Evolutionary conservation across 2,113 vertebrate genomes (phyloP).

Genomic region (Haemorhous mexicanus): DNA sequence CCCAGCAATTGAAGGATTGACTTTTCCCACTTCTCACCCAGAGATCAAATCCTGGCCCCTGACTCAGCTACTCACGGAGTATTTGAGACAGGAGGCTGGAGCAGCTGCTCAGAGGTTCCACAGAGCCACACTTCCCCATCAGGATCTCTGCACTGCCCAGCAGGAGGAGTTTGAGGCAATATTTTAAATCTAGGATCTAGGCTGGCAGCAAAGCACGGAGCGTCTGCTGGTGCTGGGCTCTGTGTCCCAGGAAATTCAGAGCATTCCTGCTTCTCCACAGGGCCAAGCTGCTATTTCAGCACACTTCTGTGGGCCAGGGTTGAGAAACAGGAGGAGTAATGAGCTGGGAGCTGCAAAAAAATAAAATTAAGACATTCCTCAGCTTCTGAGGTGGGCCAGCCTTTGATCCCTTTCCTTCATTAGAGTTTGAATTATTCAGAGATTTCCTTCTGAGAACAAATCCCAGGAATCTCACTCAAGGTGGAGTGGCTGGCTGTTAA

Average conservation of each 20-base stretch:
- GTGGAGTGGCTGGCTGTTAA: neutral
- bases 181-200: neutral
- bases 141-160: neutral
- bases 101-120: neutral
- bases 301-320: slow-evolving; percentile 81
- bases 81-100: neutral
- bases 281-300: slow-evolving; percentile 71
- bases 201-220: neutral
- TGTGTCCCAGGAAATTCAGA: neutral
- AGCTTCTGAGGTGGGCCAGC: neutral
- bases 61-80: neutral
- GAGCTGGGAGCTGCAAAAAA: slow-evolving; percentile 77
- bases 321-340: slow-evolving; percentile 73
- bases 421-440: neutral
- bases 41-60: neutral
- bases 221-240: neutral
- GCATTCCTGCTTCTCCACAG: neutral
- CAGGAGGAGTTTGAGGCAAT: neutral
- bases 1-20: fast-evolving
- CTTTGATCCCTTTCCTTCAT: neutral
- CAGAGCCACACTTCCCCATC: neutral
- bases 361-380: neutral
- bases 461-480: neutral
- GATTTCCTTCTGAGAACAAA: neutral
- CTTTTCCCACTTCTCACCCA: neutral